Evolutionary conservation across 2,888 invertebrate genomes (phyloP).

Genomic region (Bhutanitis thaidina): DNA sequence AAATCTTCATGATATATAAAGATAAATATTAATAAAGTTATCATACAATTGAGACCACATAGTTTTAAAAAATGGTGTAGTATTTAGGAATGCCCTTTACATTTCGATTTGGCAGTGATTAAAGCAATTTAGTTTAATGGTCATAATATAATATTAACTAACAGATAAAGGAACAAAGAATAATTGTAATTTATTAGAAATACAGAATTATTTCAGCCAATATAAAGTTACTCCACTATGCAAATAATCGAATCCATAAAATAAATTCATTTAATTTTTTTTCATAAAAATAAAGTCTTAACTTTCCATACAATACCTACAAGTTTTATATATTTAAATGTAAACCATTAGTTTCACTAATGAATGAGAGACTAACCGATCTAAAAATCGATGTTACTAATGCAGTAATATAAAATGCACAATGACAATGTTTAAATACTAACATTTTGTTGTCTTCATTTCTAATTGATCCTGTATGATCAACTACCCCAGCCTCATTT

Average conservation of each 20-base stretch:
- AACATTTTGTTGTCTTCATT: slow-evolving; percentile 1
- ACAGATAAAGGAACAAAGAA: slow-evolving; percentile 66
- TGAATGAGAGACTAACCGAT: slow-evolving; percentile 42
- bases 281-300: slow-evolving; percentile 56
- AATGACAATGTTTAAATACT: slow-evolving; percentile 13
- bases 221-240: slow-evolving; percentile 13
- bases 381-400: slow-evolving; percentile 34
- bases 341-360: slow-evolving; percentile 65
- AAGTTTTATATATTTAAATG: slow-evolving; percentile 31
- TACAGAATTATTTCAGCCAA: slow-evolving; percentile 20
- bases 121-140: slow-evolving; percentile 28
- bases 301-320: slow-evolving; percentile 40
- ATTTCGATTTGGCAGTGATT: slow-evolving; percentile 66
- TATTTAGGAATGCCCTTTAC: slow-evolving; percentile 57
- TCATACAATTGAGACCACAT: slow-evolving; percentile 74
- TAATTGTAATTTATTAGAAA: slow-evolving; percentile 51
- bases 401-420: slow-evolving; percentile 45
- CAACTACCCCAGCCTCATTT: slow-evolving; percentile 4
- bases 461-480: slow-evolving; percentile 1
- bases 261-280: slow-evolving; percentile 42
- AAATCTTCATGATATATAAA: slow-evolving; percentile 60
- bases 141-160: slow-evolving; percentile 23
- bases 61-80: slow-evolving; percentile 61
- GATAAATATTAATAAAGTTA: slow-evolving; percentile 72
- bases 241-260: slow-evolving; percentile 3